Conservation (phyloP, 2,797 vertebrate species). For the Neoniphon sammara region DNA sequence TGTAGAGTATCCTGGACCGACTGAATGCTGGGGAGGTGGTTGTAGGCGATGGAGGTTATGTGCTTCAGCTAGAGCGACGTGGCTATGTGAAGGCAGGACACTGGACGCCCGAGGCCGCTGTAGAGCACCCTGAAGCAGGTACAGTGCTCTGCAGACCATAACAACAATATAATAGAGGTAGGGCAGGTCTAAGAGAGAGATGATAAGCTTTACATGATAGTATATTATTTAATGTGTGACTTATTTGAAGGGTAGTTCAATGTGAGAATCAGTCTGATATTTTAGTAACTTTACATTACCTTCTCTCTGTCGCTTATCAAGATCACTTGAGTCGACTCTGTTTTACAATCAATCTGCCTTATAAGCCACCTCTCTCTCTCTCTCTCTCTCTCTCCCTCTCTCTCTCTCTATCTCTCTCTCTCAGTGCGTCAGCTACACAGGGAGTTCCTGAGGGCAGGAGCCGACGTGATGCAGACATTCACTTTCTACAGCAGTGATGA, state of each 20-base stretch:
- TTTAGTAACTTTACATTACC: no score
- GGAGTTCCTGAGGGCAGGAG: constrained; percentile 92
- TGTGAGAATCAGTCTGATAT: no score
- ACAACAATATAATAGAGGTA: no score
- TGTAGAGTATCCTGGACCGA: constrained; percentile 88
- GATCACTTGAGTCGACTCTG: no score
- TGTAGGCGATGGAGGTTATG: constrained; percentile 91
- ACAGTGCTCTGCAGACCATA: constrained; percentile 47
- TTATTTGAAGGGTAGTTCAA: no score
- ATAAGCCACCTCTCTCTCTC: no score
- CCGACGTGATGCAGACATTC: constrained; percentile 91
- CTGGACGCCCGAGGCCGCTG: constrained; percentile 91
- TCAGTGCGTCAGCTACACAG: constrained; percentile 91
- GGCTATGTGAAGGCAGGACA: constrained; percentile 91
- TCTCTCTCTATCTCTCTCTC: neutral
- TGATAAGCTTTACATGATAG: no score
- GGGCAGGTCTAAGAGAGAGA: no score
- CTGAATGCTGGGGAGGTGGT: constrained; percentile 88
- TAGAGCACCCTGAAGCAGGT: constrained; percentile 91
- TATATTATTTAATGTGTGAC: no score
- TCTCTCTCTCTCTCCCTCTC: no score
- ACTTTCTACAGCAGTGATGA: constrained; percentile 95
- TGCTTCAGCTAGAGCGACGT: constrained; percentile 88
- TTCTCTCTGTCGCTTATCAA: no score
- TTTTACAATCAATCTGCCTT: no score